These are phyloP conservation scores for Tetanocera ferruginea DNA, from an alignment of 2,888 invertebrate species.

Conservation along the genomic window DNA sequence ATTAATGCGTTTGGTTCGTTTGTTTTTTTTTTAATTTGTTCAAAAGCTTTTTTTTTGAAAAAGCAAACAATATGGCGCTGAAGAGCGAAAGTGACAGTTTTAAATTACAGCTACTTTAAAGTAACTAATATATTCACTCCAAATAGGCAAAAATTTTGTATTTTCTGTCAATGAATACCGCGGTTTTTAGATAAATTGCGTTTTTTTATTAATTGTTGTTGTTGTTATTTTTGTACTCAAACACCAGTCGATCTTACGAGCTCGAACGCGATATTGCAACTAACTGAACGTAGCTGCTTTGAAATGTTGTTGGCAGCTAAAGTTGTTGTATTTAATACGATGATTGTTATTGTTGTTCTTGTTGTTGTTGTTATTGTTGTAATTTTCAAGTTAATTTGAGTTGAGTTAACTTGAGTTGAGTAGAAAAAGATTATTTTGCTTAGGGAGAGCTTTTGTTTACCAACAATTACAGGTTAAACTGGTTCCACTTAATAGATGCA, in stretches of 20 bases:
- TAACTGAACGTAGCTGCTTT: neutral
- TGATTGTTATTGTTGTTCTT: neutral
- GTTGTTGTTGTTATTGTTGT: conserved; percentile 22
- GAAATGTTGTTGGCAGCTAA: conserved; percentile 11
- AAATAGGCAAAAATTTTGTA: neutral
- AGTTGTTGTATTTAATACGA: neutral
- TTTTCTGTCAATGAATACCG: neutral
- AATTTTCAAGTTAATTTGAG: conserved; percentile 24
- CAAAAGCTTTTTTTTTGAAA: too few species aligned
- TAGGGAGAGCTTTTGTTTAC: conserved; percentile 27
- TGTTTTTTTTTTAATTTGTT: neutral
- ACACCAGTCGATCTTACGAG: conserved; percentile 34
- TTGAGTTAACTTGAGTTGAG: conserved; percentile 12
- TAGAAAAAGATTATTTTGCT: neutral
- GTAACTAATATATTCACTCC: neutral
- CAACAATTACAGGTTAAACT: conserved; percentile 25
- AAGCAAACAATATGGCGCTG: too few species aligned
- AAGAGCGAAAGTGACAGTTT: too few species aligned
- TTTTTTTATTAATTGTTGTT: neutral
- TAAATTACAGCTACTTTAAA: too few species aligned
- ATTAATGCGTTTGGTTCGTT: neutral
- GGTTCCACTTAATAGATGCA: conserved; percentile 22
- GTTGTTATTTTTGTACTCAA: neutral
- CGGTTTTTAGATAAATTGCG: neutral
- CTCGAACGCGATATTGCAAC: conserved; percentile 44